A percentile compares a stretch with the other conserved stretches of the same genome.
Evolutionary conservation across 2,888 invertebrate genomes (phyloP).

Genomic region (Dendrolimus pini): DNA sequence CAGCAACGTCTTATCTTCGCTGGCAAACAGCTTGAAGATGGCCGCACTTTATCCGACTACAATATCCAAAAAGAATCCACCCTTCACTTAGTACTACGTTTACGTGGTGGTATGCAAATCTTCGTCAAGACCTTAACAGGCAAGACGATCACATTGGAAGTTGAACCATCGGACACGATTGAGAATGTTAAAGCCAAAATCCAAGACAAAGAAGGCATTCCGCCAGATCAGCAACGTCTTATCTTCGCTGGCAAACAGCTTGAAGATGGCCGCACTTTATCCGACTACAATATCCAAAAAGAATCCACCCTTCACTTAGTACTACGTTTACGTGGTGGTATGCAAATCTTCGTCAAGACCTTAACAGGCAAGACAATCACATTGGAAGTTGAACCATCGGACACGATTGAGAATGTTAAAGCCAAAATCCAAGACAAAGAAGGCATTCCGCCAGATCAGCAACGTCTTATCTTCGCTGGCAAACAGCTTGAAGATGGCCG

Average conservation of each 20-base stretch:
- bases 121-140: slow-evolving; percentile 36
- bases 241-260: slow-evolving; percentile 23
- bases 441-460: slow-evolving; percentile 7
- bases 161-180: slow-evolving; percentile 19
- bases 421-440: slow-evolving; percentile 11
- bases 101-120: slow-evolving; percentile 46
- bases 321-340: slow-evolving; percentile 22
- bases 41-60: slow-evolving; percentile 35
- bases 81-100: slow-evolving; percentile 27
- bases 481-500: slow-evolving; percentile 8
- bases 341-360: slow-evolving; percentile 13
- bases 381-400: slow-evolving; percentile 6
- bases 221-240: slow-evolving; percentile 21
- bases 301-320: slow-evolving; percentile 24
- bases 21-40: slow-evolving; percentile 41
- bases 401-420: slow-evolving; percentile 10
- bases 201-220: slow-evolving; percentile 23
- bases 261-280: slow-evolving; percentile 21
- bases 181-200: slow-evolving; percentile 24
- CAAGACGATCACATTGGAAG: slow-evolving; percentile 31
- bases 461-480: slow-evolving; percentile 7
- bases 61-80: slow-evolving; percentile 47
- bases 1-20: slow-evolving; percentile 37
- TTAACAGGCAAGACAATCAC: slow-evolving; percentile 11
- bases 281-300: slow-evolving; percentile 23